Evolutionary conservation across 2,797 vertebrate genomes (phyloP).

Genomic region (Cynodonichthys magdalenae): DNA sequence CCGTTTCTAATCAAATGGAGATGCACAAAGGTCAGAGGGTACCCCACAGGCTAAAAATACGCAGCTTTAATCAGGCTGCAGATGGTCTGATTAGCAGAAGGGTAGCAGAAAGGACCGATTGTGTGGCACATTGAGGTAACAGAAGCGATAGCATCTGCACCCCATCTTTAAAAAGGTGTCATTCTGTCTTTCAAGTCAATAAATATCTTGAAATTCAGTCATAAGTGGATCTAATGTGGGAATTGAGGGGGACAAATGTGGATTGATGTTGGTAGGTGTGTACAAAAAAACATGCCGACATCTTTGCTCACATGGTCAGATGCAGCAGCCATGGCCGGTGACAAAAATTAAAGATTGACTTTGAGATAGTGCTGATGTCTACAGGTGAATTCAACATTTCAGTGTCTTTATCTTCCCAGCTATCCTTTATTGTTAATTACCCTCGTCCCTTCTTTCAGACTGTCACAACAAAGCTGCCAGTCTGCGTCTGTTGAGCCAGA

Average conservation of each 20-base stretch:
- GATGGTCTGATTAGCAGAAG: conserved; percentile 67
- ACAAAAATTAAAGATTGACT: conserved; percentile 33
- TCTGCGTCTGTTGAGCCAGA: conserved; percentile 42
- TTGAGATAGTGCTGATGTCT: conserved; percentile 62
- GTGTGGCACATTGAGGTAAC: conserved; percentile 47
- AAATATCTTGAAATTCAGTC: conserved; percentile 68
- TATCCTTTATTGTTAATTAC: conserved; percentile 79
- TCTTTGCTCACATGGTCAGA: not conserved
- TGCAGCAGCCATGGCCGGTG: conserved; percentile 26
- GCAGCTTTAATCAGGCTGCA: conserved; percentile 73
- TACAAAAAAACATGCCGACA: not conserved
- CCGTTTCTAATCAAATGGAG: conserved; percentile 64
- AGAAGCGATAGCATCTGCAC: conserved; percentile 63
- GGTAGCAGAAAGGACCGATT: conserved; percentile 40
- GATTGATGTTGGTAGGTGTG: conserved; percentile 39
- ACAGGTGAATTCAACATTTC: conserved; percentile 57
- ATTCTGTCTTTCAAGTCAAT: conserved; percentile 69
- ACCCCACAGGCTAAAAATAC: conserved; percentile 63
- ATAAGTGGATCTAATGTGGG: conserved; percentile 50
- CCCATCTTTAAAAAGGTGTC: conserved; percentile 56
- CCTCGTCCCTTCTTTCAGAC: conserved; percentile 44
- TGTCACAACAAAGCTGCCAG: conserved; percentile 60
- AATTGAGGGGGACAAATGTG: conserved; percentile 19
- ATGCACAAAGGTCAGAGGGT: conserved; percentile 70
- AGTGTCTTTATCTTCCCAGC: conserved; percentile 74